These are phyloP conservation scores for Cepaea hortensis DNA, from an alignment of 2,888 invertebrate genomes.

Conservation along the genomic window DNA sequence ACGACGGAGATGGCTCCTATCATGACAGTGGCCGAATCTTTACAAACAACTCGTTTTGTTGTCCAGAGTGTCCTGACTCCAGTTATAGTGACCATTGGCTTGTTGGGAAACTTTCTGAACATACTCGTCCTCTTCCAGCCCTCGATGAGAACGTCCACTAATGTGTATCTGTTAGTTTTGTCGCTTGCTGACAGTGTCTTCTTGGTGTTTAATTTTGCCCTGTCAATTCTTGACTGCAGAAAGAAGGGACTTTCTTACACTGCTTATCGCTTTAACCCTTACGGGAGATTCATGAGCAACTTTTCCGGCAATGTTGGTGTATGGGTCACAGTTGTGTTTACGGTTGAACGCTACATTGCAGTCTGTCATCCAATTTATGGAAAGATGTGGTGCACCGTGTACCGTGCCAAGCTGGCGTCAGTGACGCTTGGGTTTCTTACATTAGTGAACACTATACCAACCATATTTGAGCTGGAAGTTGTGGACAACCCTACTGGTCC, in stretches of 20 bases:
- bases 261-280: conserved; percentile 78
- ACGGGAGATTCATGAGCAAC: conserved; percentile 82
- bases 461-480: conserved; percentile 81
- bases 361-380: conserved; percentile 86
- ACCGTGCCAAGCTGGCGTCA: conserved; percentile 82
- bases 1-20: not conserved
- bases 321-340: conserved; percentile 86
- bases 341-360: conserved; percentile 86
- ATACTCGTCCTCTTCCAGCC: conserved; percentile 70
- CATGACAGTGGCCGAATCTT: conserved; percentile 37
- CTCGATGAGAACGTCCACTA: conserved; percentile 74
- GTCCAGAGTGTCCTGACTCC: conserved; percentile 61
- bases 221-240: conserved; percentile 79
- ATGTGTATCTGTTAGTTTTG: conserved; percentile 83
- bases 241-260: conserved; percentile 35
- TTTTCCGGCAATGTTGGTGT: conserved; percentile 83
- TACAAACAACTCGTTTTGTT: conserved; percentile 47
- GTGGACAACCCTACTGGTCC: conserved; percentile 44
- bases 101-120: conserved; percentile 72
- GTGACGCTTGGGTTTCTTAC: conserved; percentile 80
- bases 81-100: conserved; percentile 67
- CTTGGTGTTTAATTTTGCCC: conserved; percentile 79
- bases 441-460: conserved; percentile 81
- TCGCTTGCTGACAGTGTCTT: conserved; percentile 85
- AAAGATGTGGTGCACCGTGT: conserved; percentile 76